Base-by-base conservation (phyloP, 2,888 invertebrate species). In the Leptarthrus brevirostris region DNA sequence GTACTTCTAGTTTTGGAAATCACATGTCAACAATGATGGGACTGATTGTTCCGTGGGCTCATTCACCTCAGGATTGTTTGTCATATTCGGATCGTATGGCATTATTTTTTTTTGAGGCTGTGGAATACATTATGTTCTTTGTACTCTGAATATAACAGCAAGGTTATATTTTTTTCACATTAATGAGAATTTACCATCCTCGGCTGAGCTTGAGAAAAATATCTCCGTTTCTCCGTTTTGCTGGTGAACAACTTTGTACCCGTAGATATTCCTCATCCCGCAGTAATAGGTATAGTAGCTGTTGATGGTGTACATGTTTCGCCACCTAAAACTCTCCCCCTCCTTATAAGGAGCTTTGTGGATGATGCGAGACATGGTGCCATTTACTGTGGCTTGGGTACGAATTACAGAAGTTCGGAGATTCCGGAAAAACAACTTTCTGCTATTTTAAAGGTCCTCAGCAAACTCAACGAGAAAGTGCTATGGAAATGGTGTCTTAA, bases 231-330 rank as follows among this genome's bases (percentile, higher is more conserved):
- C n/a, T n/a, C n/a, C 1, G 76, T 89, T 6, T 79, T 86, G 1
- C 76, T 89, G 26, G 78, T 86, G 0, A 88, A 89, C 78, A 85
- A 86, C 26, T 87, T 88, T 80, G 83, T 85, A 64, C 84, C 85
- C 2, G 75, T 88, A n/a, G 81, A 86, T 56, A 83, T 82, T 1
- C 81, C 86, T 0, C 82, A 85, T 22, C 86, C 88, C 0, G 77
- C 82, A 1, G 80, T 86, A 5, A 84, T 85, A 2, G 85, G 85
- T 12, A 81, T 87, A 6, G 81, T 89, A 3, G 85, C 87, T 47
- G 86, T 88, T 1, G 89, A 87, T 0, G 89, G 89, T 6, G 78
- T 88, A 10, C 89, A 89, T 74, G 84, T 89, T 26, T 82, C 83
- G 4, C 82, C 81, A 8, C 80, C 83, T 0, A 83, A 84, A 61